Evolutionary conservation across 2,113 vertebrate species (phyloP).

Genomic region (Salvator merianae): DNA sequence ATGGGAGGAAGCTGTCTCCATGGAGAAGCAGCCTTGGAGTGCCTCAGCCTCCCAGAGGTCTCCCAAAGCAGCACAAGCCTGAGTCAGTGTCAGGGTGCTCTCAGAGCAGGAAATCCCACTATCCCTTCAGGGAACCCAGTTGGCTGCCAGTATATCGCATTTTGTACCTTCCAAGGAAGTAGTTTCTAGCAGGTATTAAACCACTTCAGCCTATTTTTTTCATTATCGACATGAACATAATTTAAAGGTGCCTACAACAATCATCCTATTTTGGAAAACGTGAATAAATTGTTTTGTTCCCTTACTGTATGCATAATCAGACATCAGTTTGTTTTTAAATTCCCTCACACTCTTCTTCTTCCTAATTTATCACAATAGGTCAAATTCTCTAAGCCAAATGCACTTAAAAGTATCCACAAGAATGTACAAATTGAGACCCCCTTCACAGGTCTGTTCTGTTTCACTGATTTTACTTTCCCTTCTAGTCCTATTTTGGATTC

Average conservation of each 20-base stretch:
- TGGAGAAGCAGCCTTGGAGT: too few species aligned
- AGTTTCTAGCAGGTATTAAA: background rate
- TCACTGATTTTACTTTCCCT: background rate
- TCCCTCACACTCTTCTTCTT: background rate
- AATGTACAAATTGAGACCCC: constrained; percentile 14
- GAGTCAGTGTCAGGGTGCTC: too few species aligned
- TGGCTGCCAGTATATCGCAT: background rate
- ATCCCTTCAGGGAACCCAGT: too few species aligned
- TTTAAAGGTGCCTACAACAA: background rate
- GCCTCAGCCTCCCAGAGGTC: too few species aligned
- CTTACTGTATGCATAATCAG: background rate
- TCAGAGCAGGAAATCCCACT: too few species aligned
- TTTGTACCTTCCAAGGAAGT: background rate
- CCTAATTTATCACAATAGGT: background rate
- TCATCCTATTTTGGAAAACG: background rate
- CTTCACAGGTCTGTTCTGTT: background rate
- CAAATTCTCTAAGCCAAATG: background rate
- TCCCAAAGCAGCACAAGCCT: too few species aligned
- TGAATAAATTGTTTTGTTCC: background rate
- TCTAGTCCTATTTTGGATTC: background rate
- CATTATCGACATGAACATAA: background rate
- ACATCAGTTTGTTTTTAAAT: background rate
- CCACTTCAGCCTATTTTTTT: background rate
- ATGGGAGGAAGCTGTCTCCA: too few species aligned
- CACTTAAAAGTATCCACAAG: constrained; percentile 8